Evolutionary conservation across 2,797 vertebrate species (phyloP).

Genomic region (Clarias platycephalus): DNA sequence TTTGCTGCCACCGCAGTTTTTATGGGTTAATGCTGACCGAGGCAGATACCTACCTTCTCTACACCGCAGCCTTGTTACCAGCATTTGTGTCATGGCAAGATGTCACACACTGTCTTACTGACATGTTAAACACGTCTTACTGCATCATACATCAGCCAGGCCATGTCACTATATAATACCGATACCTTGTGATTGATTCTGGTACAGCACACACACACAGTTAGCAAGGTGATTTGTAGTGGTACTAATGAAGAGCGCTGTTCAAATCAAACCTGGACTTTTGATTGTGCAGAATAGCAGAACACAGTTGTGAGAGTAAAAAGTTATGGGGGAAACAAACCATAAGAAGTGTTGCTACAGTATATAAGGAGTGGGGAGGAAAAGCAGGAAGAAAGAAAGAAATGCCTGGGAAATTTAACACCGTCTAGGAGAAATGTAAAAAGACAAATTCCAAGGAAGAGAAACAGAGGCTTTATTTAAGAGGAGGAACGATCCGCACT

Average conservation of each 20-base stretch:
- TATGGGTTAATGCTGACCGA: neutral
- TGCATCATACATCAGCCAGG: neutral
- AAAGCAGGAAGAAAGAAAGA: too few relatives aligned
- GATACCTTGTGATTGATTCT: neutral
- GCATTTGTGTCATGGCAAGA: neutral
- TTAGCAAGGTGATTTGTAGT: neutral
- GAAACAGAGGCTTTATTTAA: too few relatives aligned
- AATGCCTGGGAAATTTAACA: too few relatives aligned
- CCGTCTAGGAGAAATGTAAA: too few relatives aligned
- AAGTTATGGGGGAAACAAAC: too few relatives aligned
- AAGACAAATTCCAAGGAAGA: too few relatives aligned
- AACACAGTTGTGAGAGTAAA: too few relatives aligned
- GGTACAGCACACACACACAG: neutral
- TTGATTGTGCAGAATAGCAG: too few relatives aligned
- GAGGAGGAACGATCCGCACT: too few relatives aligned
- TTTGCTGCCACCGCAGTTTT: slow-evolving; percentile 9
- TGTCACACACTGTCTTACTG: neutral
- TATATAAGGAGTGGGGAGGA: too few relatives aligned
- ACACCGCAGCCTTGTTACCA: slow-evolving; percentile 8
- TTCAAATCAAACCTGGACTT: too few relatives aligned
- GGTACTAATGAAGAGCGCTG: neutral
- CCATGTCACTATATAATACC: neutral
- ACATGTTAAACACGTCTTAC: neutral
- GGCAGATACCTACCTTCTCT: neutral
- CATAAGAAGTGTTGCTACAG: too few relatives aligned